A percentile compares a stretch with the other conserved stretches of the same genome.
Evolutionary conservation across 2,113 vertebrate species (phyloP).

Genomic region (Sinocyclocheilus grahami): DNA sequence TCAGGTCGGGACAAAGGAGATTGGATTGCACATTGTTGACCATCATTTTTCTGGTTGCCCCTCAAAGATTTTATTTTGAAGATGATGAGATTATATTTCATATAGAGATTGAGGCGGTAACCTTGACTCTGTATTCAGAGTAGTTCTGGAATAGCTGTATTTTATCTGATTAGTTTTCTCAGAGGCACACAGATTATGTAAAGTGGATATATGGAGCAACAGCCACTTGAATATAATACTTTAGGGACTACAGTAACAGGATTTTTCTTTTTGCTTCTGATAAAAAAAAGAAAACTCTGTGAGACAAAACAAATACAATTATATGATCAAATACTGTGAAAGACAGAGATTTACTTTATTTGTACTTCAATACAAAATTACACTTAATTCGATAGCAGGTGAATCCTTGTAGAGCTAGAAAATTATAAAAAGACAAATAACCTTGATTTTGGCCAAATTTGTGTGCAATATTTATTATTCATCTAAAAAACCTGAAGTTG

Average conservation of each 20-base stretch:
- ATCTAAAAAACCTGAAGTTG: not conserved
- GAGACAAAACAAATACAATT: not conserved
- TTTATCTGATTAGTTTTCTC: slow-evolving; percentile 45
- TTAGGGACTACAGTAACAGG: slow-evolving; percentile 36
- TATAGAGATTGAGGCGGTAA: slow-evolving; percentile 33
- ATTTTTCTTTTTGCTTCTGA: not conserved
- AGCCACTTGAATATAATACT: slow-evolving; percentile 34
- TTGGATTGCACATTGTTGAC: slow-evolving; percentile 35
- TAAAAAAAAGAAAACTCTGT: not conserved
- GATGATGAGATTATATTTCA: slow-evolving; percentile 41
- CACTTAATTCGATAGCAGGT: not conserved
- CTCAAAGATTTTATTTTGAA: slow-evolving; percentile 25
- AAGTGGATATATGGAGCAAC: not conserved
- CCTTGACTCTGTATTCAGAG: slow-evolving; percentile 46
- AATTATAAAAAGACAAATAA: not conserved
- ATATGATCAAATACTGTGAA: not conserved
- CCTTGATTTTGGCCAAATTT: too few relatives aligned
- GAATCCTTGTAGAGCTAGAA: not conserved
- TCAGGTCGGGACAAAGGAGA: slow-evolving; percentile 25
- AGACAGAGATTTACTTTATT: not conserved
- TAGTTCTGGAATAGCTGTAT: slow-evolving; percentile 7
- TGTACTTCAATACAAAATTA: not conserved
- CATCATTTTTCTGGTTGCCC: slow-evolving; percentile 27
- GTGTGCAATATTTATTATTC: too few relatives aligned
- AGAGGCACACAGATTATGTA: slow-evolving; percentile 1